Conservation (phyloP, 2,113 vertebrate genomes). For the Genyomyrus donnyi region DNA sequence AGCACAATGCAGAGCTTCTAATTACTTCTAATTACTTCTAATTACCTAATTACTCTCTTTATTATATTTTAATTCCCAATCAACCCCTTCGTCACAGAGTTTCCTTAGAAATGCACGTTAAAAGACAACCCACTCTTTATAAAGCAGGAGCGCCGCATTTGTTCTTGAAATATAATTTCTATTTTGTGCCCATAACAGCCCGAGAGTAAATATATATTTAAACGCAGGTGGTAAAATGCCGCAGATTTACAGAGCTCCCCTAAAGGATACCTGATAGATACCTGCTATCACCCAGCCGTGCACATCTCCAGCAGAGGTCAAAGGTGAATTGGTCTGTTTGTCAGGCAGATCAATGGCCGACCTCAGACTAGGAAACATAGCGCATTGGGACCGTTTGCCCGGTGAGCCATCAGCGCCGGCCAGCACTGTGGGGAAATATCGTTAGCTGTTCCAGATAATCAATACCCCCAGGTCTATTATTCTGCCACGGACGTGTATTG, state of each 20-base stretch:
- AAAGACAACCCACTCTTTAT: not conserved
- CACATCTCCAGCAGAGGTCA: slow-evolving; percentile 65
- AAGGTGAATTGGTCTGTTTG: slow-evolving; percentile 48
- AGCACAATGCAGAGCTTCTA: not conserved
- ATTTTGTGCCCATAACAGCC: not conserved
- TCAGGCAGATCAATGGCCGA: slow-evolving; percentile 68
- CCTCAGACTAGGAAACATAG: slow-evolving; percentile 69
- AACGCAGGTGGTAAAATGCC: not conserved
- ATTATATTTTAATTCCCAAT: not conserved
- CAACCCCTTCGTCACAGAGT: not conserved
- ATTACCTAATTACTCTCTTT: not conserved
- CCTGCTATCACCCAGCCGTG: slow-evolving; percentile 34
- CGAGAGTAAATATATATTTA: not conserved
- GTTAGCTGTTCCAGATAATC: slow-evolving; percentile 68
- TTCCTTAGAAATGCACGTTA: not conserved
- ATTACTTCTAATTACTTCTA: not conserved
- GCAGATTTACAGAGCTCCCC: not conserved
- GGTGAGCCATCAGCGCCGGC: slow-evolving; percentile 61
- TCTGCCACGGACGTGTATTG: slow-evolving; percentile 60
- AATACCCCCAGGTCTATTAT: slow-evolving; percentile 74
- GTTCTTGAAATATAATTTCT: not conserved
- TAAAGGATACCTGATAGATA: not conserved
- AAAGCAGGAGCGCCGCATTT: not conserved
- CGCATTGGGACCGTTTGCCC: slow-evolving; percentile 56
- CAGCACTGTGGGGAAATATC: slow-evolving; percentile 69